These are phyloP conservation scores for Sphaerodactylus townsendi DNA, from an alignment of 2,113 vertebrate genomes.

Conservation along the genomic window DNA sequence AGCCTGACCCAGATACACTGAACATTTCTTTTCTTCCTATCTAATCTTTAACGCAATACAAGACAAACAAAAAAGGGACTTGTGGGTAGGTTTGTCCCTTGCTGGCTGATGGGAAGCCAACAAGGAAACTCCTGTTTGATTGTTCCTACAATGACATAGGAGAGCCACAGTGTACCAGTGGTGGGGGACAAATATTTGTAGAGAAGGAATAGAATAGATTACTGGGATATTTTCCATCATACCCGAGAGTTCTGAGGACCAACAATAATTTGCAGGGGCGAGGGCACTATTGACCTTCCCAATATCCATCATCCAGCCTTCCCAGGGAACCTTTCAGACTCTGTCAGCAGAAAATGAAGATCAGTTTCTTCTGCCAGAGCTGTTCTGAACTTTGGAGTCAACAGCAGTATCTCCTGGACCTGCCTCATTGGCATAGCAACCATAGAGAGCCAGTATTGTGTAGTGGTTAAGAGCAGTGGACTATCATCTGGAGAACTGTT, in stretches of 20 bases:
- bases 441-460: no score
- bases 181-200: not conserved
- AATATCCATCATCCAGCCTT: not conserved
- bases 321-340: not conserved
- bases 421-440: not conserved
- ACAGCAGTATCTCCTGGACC: not conserved
- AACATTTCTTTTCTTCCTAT: slow-evolving; percentile 15
- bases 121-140: slow-evolving; percentile 38
- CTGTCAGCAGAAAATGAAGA: not conserved
- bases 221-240: not conserved
- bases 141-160: not conserved
- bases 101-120: slow-evolving; percentile 17
- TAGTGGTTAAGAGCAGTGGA: no score
- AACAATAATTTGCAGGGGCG: not conserved
- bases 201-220: not conserved
- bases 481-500: no score
- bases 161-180: not conserved
- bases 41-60: slow-evolving; percentile 58
- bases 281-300: not conserved
- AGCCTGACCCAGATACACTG: slow-evolving; percentile 46
- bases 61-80: slow-evolving; percentile 50
- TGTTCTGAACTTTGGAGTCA: not conserved
- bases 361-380: not conserved
- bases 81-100: slow-evolving; percentile 47
- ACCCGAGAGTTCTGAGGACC: not conserved